A percentile compares a stretch with the other conserved stretches of the same genome.
Conservation (phyloP, 2,797 vertebrate species). For the Mycteria americana region DNA sequence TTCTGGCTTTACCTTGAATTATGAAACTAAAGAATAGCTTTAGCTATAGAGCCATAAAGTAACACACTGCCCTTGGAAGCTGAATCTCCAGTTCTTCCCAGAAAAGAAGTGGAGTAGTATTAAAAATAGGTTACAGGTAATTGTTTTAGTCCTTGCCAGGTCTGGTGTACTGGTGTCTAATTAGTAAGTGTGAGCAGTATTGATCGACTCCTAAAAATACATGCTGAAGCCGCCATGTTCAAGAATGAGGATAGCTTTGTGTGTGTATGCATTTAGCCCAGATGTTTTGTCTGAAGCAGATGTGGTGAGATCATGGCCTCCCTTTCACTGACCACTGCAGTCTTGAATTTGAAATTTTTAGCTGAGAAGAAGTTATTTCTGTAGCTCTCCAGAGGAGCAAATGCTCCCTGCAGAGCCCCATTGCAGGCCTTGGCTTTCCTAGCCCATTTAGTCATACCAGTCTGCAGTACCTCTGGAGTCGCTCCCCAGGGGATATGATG, state of each 20-base stretch:
- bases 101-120: background rate
- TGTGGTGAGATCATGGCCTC: background rate
- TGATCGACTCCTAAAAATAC: background rate
- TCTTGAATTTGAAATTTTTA: background rate
- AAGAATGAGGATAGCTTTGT: background rate
- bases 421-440: background rate
- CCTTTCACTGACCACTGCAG: conserved; percentile 58
- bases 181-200: background rate
- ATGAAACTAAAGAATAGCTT: background rate
- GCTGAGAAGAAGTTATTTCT: background rate
- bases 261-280: background rate
- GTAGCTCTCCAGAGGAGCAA: background rate
- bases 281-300: background rate
- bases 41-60: background rate
- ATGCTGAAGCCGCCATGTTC: rapidly evolving
- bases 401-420: background rate
- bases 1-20: background rate
- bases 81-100: background rate
- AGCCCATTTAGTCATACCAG: background rate
- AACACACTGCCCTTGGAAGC: background rate
- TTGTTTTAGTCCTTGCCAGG: background rate
- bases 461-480: background rate
- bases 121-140: background rate
- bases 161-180: background rate
- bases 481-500: background rate